Evolutionary conservation across 2,797 vertebrate species (phyloP), one percentile per base, ranked within the genome.

Genomic region (Phoeniculus purpureus): DNA sequence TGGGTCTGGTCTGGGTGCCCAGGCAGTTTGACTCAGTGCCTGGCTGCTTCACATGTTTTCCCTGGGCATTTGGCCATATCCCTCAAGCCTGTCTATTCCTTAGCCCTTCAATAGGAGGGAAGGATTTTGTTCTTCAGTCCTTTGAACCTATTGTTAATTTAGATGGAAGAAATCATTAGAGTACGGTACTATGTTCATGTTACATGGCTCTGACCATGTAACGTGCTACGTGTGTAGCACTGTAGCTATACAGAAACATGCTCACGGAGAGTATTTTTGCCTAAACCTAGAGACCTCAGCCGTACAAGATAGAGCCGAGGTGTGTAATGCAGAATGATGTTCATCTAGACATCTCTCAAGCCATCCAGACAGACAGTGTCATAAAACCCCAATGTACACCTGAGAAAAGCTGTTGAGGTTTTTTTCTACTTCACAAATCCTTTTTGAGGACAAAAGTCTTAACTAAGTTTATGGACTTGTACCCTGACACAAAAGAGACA

Each of bases 11-110:
- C 66, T 59, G 72, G 59, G 90, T 84, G 72, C 52, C 25, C 1
- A 22, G 65, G 81, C 47, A 76, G 85, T 72, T 87, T 83, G 70
- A 59, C 60, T 93, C 58, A 72, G 16, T 68, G 78, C 61, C 81
- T 90, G 77, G 43, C 60, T 93, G 76, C 67, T 90, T 90, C 71
- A 45, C 32, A 16, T 70, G 32, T 47, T 88, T 93, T 91, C 45
- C 48, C 29, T 71, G 62, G 72, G 71, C 37, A 31, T 77, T 84
- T 83, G 58, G 80, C 45, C 73, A 25, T 55, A 51, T 72, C 52
- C 52, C 62, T 81, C 73, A 27, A 64, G 25, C 37, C 23, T 67
- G 61, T 52, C 62, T 54, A 9, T 47, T 81, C 26, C 52, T 89
- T 60, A 23, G 45, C 19, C 65, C 51, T 61, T 82, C 70, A 31